phyloP scores from a whole-genome alignment of 2,797 vertebrate species.

The Hydrophis major region DNA sequence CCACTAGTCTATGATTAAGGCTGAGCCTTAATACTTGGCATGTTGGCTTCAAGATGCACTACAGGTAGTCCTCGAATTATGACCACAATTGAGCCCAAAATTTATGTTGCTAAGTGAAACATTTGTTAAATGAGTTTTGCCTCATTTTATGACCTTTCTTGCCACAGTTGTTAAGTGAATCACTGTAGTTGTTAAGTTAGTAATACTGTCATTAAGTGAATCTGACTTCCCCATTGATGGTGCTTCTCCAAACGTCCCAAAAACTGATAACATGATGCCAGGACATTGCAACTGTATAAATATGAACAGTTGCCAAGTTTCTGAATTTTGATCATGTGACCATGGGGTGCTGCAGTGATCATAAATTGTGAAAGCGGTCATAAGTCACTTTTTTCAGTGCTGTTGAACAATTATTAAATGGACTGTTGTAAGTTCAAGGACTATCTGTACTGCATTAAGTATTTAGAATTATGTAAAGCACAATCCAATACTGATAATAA shows the following conservation, averaged over 20 bases:
- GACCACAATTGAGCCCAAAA: neutral
- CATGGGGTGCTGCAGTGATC: neutral
- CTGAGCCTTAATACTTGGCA: neutral
- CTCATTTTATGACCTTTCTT: neutral
- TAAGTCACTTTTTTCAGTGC: neutral
- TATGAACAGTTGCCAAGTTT: neutral
- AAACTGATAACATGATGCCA: neutral
- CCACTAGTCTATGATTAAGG: neutral
- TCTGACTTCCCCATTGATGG: neutral
- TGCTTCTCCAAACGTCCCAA: neutral
- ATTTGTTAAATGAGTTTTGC: neutral
- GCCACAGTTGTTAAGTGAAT: neutral
- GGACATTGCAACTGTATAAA: neutral
- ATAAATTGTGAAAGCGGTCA: neutral
- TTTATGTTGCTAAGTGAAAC: neutral
- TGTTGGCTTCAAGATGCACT: neutral
- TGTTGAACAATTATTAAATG: neutral
- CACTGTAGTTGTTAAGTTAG: neutral
- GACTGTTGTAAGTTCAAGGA: neutral
- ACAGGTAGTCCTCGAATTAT: neutral
- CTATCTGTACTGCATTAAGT: neutral
- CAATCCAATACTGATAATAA: neutral
- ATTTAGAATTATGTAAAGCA: neutral
- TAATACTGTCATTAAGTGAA: neutral
- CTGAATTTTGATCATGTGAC: neutral